Evolutionary conservation across 1,140 invertebrate genomes (phyloP).

Genomic region (Oryctes rhinoceros): DNA sequence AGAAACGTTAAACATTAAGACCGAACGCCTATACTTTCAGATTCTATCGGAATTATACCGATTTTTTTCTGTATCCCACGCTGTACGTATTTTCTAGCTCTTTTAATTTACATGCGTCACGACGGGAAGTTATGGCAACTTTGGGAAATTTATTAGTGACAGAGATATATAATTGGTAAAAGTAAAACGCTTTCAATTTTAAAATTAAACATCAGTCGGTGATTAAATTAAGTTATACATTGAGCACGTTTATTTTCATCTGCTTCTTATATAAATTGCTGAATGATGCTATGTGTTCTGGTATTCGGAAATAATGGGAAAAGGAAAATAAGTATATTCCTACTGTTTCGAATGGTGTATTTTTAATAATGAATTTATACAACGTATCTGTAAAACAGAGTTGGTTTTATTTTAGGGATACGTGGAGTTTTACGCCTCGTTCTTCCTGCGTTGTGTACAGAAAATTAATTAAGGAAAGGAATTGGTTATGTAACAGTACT

Average conservation of each 20-base stretch:
- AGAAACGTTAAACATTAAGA: too few species aligned
- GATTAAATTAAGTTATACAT: constrained; percentile 16
- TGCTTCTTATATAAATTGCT: neutral
- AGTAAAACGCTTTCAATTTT: constrained; percentile 19
- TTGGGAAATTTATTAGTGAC: constrained; percentile 6
- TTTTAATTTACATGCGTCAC: constrained; percentile 3
- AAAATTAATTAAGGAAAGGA: too few species aligned
- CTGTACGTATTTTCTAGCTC: neutral
- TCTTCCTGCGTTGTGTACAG: too few species aligned
- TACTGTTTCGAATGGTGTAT: neutral
- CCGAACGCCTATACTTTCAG: too few species aligned
- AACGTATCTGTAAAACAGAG: neutral
- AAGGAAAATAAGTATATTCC: constrained; percentile 7
- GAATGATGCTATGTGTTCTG: constrained; percentile 10
- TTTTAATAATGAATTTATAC: neutral
- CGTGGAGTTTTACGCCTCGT: too few species aligned
- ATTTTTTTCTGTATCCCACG: too few species aligned
- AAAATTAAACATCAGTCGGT: constrained; percentile 18
- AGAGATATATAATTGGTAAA: constrained; percentile 22
- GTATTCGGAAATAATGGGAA: constrained; percentile 9
- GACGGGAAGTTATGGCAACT: constrained; percentile 13
- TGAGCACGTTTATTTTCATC: constrained; percentile 11
- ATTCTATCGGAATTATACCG: too few species aligned
- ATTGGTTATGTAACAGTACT: too few species aligned
- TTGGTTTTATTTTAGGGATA: neutral